Evolutionary conservation across 2,888 invertebrate genomes (phyloP).

Genomic region (Rhagonycha fulva): DNA sequence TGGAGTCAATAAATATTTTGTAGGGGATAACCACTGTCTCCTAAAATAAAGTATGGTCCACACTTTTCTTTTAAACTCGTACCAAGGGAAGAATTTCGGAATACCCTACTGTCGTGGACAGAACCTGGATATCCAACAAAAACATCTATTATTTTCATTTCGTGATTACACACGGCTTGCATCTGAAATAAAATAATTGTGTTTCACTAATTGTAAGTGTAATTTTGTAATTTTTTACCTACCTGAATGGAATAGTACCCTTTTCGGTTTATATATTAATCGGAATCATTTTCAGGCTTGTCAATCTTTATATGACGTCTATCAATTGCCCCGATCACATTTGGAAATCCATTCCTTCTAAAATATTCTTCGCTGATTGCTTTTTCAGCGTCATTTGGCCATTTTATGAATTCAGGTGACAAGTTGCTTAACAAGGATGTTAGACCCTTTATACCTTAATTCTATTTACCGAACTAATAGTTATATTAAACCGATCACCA

Average conservation of each 20-base stretch:
- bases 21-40: slow-evolving; percentile 19
- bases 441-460: too few species aligned
- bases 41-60: slow-evolving; percentile 8
- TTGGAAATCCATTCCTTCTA: not conserved
- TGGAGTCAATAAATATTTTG: slow-evolving; percentile 15
- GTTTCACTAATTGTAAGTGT: too few species aligned
- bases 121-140: slow-evolving; percentile 18
- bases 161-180: slow-evolving; percentile 14
- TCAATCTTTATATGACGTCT: not conserved
- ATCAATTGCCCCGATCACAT: not conserved
- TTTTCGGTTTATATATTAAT: slow-evolving; percentile 16
- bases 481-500: too few species aligned
- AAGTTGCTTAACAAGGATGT: not conserved
- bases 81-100: not conserved
- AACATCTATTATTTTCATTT: slow-evolving; percentile 1
- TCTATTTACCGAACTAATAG: too few species aligned
- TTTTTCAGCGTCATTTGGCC: not conserved
- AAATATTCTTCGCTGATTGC: not conserved
- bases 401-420: not conserved
- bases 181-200: too few species aligned
- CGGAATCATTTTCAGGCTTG: not conserved
- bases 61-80: slow-evolving; percentile 1
- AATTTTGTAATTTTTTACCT: too few species aligned
- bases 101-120: slow-evolving; percentile 14
- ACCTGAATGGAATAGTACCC: slow-evolving; percentile 14